Evolutionary conservation across 1,140 invertebrate species (phyloP), one percentile per base, ranked within the genome.

Genomic region (Heliothis virescens): DNA sequence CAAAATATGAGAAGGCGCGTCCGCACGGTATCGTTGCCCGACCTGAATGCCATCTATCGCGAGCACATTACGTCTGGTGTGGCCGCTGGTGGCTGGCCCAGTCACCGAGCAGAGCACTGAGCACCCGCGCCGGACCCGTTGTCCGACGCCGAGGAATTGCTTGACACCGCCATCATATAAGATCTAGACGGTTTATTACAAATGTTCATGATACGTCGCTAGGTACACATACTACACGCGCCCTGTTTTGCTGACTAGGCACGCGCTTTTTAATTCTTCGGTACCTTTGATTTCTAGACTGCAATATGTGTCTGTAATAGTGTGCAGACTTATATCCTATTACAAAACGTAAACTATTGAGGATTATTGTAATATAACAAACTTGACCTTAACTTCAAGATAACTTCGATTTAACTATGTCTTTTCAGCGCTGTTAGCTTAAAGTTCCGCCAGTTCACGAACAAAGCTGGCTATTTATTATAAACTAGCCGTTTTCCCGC

Each of bases 21-120:
- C 90, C 90, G 86, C 80, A 82, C 89, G 48, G 65, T 79, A 80
- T 79, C 85, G 85, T 83, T 82, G 85, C 83, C 84, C 91, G 90
- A 90, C 90, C 86, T 89, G 88, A 94, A 93, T 93, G 92, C 92
- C 90, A 92, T 91, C 87, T 90, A 90, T 84, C 79, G 85, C 82
- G 83, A 83, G 75, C 62, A 77, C 77, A 79, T 80, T 78, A 82
- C 67, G 80, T 79, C 79, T 79, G 76, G 76, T 65, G 60, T 15
- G 83, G 84, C 82, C 86, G 82, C 74, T 71, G 83, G 80, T 29
- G 53, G 80, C 82, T 84, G 83, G 82, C 85, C 85, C 86, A 86
- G 80, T 85, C 87, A 83, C 81, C 57, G 57, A 21, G 57, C 34
- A 41, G 34, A 7, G 34, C 34, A 9, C 34, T 41, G 34, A 9